Evolutionary conservation across 2,888 invertebrate species (phyloP).

Genomic region (Calliphora vomitoria): DNA sequence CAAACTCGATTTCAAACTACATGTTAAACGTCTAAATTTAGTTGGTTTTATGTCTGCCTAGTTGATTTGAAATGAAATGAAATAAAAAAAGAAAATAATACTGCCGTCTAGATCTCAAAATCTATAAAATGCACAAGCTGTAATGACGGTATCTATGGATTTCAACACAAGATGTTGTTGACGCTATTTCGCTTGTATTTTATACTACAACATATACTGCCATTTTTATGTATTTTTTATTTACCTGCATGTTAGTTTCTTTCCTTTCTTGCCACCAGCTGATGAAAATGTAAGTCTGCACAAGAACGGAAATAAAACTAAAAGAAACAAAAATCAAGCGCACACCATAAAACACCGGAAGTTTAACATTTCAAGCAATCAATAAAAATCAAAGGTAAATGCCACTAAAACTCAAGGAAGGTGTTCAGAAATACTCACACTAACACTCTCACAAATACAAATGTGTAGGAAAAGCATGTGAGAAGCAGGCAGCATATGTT

Average conservation of each 20-base stretch:
- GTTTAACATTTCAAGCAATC: conserved; percentile 70
- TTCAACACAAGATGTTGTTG: conserved; percentile 63
- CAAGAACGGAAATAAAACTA: conserved; percentile 27
- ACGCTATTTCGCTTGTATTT: conserved; percentile 13
- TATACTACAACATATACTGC: background rate
- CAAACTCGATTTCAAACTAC: conserved; percentile 24
- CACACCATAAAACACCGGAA: conserved; percentile 59
- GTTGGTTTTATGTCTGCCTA: conserved; percentile 20
- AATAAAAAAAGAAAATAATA: background rate
- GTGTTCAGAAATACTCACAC: background rate
- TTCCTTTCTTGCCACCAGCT: background rate
- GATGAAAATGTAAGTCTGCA: conserved; percentile 9
- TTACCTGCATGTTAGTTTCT: conserved; percentile 28
- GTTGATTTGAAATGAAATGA: background rate
- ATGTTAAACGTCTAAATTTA: conserved; percentile 32
- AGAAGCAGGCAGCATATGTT: background rate
- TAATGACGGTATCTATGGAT: conserved; percentile 42
- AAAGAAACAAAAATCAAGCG: conserved; percentile 30
- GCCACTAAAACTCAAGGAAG: conserved; percentile 51
- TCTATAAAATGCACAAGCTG: conserved; percentile 56
- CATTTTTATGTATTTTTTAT: conserved; percentile 20
- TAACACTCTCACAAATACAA: background rate
- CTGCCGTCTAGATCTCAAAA: conserved; percentile 23
- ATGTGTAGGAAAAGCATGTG: background rate
- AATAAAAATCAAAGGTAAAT: conserved; percentile 70